Conservation (phyloP, 2,888 invertebrate species). For the Drosophila parthenogenetica region DNA sequence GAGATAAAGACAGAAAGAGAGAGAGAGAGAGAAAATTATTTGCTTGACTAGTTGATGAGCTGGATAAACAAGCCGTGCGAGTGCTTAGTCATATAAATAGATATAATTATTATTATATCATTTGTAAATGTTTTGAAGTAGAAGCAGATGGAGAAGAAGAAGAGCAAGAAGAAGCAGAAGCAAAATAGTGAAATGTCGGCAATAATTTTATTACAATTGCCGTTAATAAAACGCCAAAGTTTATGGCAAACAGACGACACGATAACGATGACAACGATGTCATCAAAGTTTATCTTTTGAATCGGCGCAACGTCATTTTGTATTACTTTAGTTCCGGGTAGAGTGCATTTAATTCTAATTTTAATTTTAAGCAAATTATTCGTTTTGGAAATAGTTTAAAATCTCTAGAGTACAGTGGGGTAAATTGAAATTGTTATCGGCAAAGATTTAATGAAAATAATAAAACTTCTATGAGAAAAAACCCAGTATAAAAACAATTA, state of each 20-base stretch:
- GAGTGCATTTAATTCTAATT: not conserved
- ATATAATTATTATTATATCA: conserved; percentile 8
- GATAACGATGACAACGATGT: conserved; percentile 33
- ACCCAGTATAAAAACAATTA: too few relatives aligned
- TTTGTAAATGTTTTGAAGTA: conserved; percentile 32
- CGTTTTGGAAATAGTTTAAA: not conserved
- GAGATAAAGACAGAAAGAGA: not conserved
- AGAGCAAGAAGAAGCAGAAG: conserved; percentile 14
- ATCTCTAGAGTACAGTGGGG: not conserved
- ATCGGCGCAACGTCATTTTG: not conserved
- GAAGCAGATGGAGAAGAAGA: conserved; percentile 34
- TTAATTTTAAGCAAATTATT: not conserved
- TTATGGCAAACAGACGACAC: conserved; percentile 70
- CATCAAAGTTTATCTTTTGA: conserved; percentile 33
- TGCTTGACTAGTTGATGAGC: conserved; percentile 20
- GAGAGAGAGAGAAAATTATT: conserved; percentile 7
- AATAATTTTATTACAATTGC: conserved; percentile 50
- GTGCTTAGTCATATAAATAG: conserved; percentile 26
- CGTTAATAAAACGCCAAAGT: conserved; percentile 57
- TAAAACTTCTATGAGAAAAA: too few relatives aligned
- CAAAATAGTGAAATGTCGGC: conserved; percentile 58
- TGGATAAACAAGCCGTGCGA: conserved; percentile 38
- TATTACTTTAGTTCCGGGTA: conserved; percentile 8
- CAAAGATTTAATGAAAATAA: too few relatives aligned
- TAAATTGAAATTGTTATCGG: too few relatives aligned